These are phyloP conservation scores for Calidris pygmaea DNA, from an alignment of 2,113 vertebrate species.

Conservation along the genomic window DNA sequence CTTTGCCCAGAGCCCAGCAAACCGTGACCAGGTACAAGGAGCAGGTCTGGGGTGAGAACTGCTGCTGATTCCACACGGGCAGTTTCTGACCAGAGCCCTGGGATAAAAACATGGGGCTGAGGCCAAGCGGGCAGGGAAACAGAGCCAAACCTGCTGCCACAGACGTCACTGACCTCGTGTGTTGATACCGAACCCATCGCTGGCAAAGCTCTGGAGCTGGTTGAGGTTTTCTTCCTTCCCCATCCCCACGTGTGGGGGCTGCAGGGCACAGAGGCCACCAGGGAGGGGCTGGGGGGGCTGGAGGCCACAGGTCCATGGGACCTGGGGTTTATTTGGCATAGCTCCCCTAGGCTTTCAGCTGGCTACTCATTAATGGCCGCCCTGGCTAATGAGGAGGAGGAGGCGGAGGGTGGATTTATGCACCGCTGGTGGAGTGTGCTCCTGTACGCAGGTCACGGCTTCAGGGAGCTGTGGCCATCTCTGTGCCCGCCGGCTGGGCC, in stretches of 20 bases:
- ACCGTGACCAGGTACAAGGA: not conserved
- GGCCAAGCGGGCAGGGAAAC: not conserved
- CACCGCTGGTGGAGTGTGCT: fast-evolving
- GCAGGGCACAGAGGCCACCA: not conserved
- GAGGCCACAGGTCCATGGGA: not conserved
- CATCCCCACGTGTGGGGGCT: fast-evolving
- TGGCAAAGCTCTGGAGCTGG: not conserved
- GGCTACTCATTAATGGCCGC: not conserved
- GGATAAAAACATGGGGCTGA: not conserved
- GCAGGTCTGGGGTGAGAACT: not conserved
- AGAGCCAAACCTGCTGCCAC: slow-evolving; percentile 1
- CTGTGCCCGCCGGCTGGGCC: fast-evolving
- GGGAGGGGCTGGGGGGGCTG: not conserved
- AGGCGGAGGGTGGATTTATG: not conserved
- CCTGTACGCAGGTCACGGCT: fast-evolving
- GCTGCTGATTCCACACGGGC: not conserved
- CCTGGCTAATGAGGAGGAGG: fast-evolving
- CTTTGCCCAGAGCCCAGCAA: not conserved
- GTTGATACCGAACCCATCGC: not conserved
- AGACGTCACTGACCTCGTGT: not conserved
- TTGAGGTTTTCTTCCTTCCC: not conserved
- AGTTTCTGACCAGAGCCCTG: not conserved
- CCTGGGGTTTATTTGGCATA: not conserved
- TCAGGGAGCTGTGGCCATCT: fast-evolving
- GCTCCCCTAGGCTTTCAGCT: not conserved